Base-by-base conservation (phyloP, 2,113 vertebrate species). In the Boulengeromyrus knoepffleri region DNA sequence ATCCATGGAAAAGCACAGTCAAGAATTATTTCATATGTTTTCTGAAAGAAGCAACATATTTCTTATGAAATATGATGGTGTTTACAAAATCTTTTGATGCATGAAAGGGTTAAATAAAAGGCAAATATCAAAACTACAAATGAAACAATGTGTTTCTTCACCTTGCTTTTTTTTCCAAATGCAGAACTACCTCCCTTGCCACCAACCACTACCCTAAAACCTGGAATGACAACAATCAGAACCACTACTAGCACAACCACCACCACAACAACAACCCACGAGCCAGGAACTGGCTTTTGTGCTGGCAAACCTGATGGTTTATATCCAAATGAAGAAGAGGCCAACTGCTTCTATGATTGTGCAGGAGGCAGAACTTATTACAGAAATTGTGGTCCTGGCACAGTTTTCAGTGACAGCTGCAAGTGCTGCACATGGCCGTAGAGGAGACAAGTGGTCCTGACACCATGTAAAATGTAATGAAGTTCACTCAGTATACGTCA, bases 351-450 rank as follows among this genome's bases (percentile, higher is more conserved):
- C 92, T 96, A 95, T 89, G 87, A 88, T 42, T 96, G 96, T 10
- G 53, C 91, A 5, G 90, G 56, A n/a, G 95, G 95, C 50, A 50
- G 85, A 45, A 95, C 95, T 10, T 89, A 92, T 27, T 0, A 88
- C 21, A 90, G 12, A 0, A 0, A 1, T 0, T 96, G 96, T 7
- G 94, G 91, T 21, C 0, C 0, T 2, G 96, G 96, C 85, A 90
- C 95, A 0, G 21, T 96, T 83, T 97, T 91, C 27, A 3, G 92
- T 56, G 87, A 93, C 0, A 42, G 49, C 24, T 96, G 95, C 92
- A 96, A 95, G 36, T 96, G 95, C 92, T 97, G 96, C 31, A 0
- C 1, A 36, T 96, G 95, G 96, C 93, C 95, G 0, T 94, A 86
- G 94, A 21, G 7, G 3, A 70, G 46, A 39, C 39, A 52, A 46